Conservation (phyloP, 2,113 vertebrate species). For the Polypterus senegalus region DNA sequence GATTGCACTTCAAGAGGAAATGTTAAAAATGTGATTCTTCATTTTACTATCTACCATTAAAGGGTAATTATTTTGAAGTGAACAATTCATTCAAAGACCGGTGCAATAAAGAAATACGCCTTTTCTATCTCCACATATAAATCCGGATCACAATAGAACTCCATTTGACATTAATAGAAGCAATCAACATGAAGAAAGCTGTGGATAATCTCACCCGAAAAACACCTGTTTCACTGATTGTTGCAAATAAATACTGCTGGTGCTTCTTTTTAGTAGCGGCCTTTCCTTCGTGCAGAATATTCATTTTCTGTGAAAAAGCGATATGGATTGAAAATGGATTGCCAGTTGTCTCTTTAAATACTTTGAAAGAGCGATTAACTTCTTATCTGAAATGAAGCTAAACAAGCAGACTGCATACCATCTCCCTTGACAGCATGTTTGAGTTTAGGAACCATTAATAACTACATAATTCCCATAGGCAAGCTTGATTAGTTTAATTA, state of each 20-base stretch:
- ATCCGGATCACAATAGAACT: not conserved
- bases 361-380: slow-evolving; percentile 49
- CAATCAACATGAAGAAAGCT: not conserved
- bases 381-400: slow-evolving; percentile 54
- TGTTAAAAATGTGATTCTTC: too few relatives aligned
- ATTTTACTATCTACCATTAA: too few relatives aligned
- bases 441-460: slow-evolving; percentile 61
- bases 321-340: slow-evolving; percentile 19
- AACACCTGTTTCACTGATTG: slow-evolving; percentile 11
- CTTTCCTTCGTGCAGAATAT: not conserved
- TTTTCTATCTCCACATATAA: too few relatives aligned
- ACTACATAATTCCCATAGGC: slow-evolving; percentile 57
- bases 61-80: too few relatives aligned
- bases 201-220: not conserved
- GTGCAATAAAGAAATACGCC: too few relatives aligned
- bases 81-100: too few relatives aligned
- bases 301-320: slow-evolving; percentile 7
- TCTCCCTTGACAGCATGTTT: slow-evolving; percentile 60
- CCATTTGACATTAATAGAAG: not conserved
- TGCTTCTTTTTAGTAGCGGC: not conserved
- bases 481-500: slow-evolving; percentile 68
- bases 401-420: slow-evolving; percentile 61
- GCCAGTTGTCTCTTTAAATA: slow-evolving; percentile 29
- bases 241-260: not conserved
- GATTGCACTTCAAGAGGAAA: too few relatives aligned